Conservation (phyloP, 2,888 invertebrate species). For the Agrochola lychnidis region DNA sequence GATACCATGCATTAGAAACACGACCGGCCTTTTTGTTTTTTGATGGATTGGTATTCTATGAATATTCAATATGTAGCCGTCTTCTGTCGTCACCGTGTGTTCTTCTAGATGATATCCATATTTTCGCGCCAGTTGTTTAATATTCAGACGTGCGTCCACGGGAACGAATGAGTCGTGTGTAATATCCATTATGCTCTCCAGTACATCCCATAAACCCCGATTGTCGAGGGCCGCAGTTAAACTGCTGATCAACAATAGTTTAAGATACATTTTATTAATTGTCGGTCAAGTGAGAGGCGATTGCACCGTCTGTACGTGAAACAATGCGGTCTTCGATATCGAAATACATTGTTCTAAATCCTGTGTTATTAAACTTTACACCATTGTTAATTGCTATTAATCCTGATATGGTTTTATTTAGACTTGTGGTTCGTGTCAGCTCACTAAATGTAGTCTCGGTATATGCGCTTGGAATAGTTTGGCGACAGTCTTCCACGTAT, state of each 20-base stretch:
- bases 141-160: constrained; percentile 76
- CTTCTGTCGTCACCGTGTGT: constrained; percentile 78
- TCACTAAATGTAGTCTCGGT: constrained; percentile 1
- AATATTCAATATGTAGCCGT: constrained; percentile 79
- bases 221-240: constrained; percentile 35
- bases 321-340: constrained; percentile 38
- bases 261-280: constrained; percentile 51
- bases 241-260: constrained; percentile 43
- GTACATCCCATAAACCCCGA: constrained; percentile 50
- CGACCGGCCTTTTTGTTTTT: constrained; percentile 77
- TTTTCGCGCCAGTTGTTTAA: constrained; percentile 72
- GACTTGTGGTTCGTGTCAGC: constrained; percentile 27
- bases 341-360: constrained; percentile 37
- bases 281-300: neutral
- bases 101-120: constrained; percentile 77
- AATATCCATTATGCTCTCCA: constrained; percentile 44
- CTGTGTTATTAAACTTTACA: constrained; percentile 43
- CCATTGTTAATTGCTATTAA: constrained; percentile 43
- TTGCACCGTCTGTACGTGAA: constrained; percentile 19
- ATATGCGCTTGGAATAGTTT: too few species aligned
- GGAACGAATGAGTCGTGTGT: constrained; percentile 38
- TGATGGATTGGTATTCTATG: constrained; percentile 75
- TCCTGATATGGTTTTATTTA: constrained; percentile 43
- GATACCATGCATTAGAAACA: constrained; percentile 95
- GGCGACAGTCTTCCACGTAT: neutral